A percentile compares a stretch with the other conserved stretches of the same genome.
Conservation (phyloP, 1,140 invertebrate species). For the Drosophila ambigua region DNA sequence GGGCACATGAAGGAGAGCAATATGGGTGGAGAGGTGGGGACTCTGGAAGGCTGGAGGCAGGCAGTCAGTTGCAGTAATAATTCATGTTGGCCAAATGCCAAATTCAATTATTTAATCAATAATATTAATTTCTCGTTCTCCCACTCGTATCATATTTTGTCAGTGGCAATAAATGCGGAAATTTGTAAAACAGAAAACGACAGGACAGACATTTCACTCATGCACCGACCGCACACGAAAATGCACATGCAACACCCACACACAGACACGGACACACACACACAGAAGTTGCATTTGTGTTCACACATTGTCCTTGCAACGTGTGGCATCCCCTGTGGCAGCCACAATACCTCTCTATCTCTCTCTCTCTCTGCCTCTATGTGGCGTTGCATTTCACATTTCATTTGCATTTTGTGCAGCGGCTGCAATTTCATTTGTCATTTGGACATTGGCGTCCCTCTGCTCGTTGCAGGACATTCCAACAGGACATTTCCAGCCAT, state of each 20-base stretch:
- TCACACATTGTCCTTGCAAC: slow-evolving; percentile 71
- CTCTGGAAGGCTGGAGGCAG: background rate
- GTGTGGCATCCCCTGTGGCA: slow-evolving; percentile 3
- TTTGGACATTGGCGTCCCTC: slow-evolving; percentile 2
- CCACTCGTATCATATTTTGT: slow-evolving; percentile 80
- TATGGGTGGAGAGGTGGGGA: too few species aligned
- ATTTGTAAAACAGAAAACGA: slow-evolving; percentile 74
- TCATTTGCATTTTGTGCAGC: slow-evolving; percentile 81
- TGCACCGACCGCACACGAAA: slow-evolving; percentile 14
- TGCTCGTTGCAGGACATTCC: slow-evolving; percentile 31
- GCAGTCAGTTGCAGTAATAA: slow-evolving; percentile 38
- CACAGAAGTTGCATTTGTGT: slow-evolving; percentile 51
- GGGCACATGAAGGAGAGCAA: too few species aligned
- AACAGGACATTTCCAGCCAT: slow-evolving; percentile 41
- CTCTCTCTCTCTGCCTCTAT: background rate
- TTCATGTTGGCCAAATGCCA: slow-evolving; percentile 56
- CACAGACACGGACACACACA: slow-evolving; percentile 4
- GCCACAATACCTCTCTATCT: background rate
- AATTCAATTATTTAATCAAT: slow-evolving; percentile 83
- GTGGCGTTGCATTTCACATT: slow-evolving; percentile 60
- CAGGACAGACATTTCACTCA: slow-evolving; percentile 71
- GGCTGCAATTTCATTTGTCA: slow-evolving; percentile 77
- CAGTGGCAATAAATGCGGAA: slow-evolving; percentile 77
- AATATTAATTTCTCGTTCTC: slow-evolving; percentile 71
- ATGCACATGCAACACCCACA: slow-evolving; percentile 33